Conservation (phyloP, 2,888 invertebrate species). For the Ecdyonurus torrentis region DNA sequence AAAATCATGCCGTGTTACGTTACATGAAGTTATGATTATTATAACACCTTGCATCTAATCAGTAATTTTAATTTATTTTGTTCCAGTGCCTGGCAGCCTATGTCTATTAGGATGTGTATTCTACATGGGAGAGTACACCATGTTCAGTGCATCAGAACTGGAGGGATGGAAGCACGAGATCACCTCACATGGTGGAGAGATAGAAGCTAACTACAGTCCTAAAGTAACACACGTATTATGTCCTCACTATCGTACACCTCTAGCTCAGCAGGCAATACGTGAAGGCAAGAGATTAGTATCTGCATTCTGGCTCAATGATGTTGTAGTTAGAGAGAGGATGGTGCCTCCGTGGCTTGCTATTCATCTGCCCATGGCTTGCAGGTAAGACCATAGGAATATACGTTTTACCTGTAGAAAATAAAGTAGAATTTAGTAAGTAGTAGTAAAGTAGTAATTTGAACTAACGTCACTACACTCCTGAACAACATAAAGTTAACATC, state of each 20-base stretch:
- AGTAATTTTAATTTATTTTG: too few relatives aligned
- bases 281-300: slow-evolving; percentile 61
- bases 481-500: too few relatives aligned
- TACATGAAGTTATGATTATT: too few relatives aligned
- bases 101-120: slow-evolving; percentile 90
- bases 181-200: slow-evolving; percentile 68
- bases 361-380: slow-evolving; percentile 68
- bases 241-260: slow-evolving; percentile 76
- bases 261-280: slow-evolving; percentile 60
- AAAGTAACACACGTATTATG: slow-evolving; percentile 86
- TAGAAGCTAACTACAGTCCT: slow-evolving; percentile 67
- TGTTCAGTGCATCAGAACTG: slow-evolving; percentile 17
- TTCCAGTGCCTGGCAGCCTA: slow-evolving; percentile 58
- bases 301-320: slow-evolving; percentile 82
- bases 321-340: slow-evolving; percentile 68
- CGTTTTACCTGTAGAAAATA: too few relatives aligned
- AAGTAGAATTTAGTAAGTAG: too few relatives aligned
- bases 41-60: too few relatives aligned
- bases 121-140: slow-evolving; percentile 65
- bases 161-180: slow-evolving; percentile 52
- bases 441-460: too few relatives aligned
- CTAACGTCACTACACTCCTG: too few relatives aligned
- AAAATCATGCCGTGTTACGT: too few relatives aligned
- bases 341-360: slow-evolving; percentile 86
- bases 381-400: too few relatives aligned